Conservation (phyloP, 2,797 vertebrate species). For the Nothura maculosa region DNA sequence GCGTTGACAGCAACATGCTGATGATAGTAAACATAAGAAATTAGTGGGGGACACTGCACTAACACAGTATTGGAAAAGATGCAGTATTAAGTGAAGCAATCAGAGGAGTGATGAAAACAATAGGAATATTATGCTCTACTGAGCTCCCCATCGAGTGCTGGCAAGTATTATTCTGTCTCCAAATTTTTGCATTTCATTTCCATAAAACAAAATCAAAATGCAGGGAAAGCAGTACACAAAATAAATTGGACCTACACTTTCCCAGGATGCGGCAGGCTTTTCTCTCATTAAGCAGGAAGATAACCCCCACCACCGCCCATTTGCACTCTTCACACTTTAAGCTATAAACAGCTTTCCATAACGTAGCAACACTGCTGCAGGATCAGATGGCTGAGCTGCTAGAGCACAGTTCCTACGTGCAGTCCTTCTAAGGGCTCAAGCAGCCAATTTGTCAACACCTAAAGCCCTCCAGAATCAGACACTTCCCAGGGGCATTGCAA, state of each 20-base stretch:
- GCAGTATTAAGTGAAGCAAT: conserved; percentile 46
- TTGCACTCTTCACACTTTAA: neutral
- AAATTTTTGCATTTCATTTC: neutral
- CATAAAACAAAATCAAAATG: conserved; percentile 8
- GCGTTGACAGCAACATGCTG: conserved; percentile 53
- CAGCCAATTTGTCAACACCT: neutral
- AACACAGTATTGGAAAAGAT: conserved; percentile 13
- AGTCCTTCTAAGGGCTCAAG: neutral
- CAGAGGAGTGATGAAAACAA: conserved; percentile 47
- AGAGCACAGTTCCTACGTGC: neutral
- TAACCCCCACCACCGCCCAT: neutral
- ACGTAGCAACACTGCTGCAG: neutral
- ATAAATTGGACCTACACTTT: neutral
- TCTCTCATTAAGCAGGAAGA: neutral
- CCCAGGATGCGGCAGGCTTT: neutral
- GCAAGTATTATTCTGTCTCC: neutral
- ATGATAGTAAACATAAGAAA: conserved; percentile 21
- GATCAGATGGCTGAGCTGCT: neutral
- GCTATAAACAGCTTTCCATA: rapidly evolving
- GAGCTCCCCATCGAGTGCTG: neutral
- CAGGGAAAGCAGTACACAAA: neutral
- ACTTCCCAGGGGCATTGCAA: neutral
- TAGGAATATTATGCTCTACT: conserved; percentile 4
- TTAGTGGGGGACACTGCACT: neutral
- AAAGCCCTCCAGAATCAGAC: neutral